Percentiles rank a stretch among this genome's conserved stretches.
Evolutionary conservation across 2,888 invertebrate species (phyloP).

Genomic region (Liodrosophila aerea): DNA sequence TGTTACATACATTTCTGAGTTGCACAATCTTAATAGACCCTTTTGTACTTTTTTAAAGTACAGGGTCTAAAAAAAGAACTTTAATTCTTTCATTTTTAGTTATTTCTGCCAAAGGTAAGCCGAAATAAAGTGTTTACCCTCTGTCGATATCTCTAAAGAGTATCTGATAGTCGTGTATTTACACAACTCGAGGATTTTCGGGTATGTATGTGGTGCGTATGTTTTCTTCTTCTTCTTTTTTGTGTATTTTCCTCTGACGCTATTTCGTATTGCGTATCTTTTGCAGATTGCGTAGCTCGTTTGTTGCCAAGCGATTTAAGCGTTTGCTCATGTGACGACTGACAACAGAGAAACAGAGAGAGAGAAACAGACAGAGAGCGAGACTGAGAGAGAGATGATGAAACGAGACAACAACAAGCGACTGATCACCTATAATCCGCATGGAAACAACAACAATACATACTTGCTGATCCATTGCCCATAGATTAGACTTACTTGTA

Average conservation of each 20-base stretch:
- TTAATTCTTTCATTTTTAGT: too few species aligned
- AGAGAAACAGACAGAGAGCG: too few species aligned
- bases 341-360: conserved; percentile 5
- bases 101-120: too few species aligned
- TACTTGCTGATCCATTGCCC: conserved; percentile 24
- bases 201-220: neutral
- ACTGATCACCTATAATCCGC: conserved; percentile 11
- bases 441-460: conserved; percentile 15
- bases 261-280: conserved; percentile 32
- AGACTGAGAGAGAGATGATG: too few species aligned
- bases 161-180: too few species aligned
- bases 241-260: conserved; percentile 16
- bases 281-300: conserved; percentile 30
- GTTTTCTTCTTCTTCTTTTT: conserved; percentile 4
- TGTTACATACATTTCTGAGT: too few species aligned
- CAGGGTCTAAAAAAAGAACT: too few species aligned
- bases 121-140: too few species aligned
- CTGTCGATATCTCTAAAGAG: too few species aligned
- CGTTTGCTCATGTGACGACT: conserved; percentile 31
- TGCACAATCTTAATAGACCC: too few species aligned
- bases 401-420: neutral
- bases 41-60: too few species aligned
- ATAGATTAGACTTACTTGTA: conserved; percentile 29
- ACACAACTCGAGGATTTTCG: too few species aligned
- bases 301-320: conserved; percentile 23